These are phyloP conservation scores for Salvator merianae DNA, from an alignment of 2,113 vertebrate genomes.

Conservation along the genomic window DNA sequence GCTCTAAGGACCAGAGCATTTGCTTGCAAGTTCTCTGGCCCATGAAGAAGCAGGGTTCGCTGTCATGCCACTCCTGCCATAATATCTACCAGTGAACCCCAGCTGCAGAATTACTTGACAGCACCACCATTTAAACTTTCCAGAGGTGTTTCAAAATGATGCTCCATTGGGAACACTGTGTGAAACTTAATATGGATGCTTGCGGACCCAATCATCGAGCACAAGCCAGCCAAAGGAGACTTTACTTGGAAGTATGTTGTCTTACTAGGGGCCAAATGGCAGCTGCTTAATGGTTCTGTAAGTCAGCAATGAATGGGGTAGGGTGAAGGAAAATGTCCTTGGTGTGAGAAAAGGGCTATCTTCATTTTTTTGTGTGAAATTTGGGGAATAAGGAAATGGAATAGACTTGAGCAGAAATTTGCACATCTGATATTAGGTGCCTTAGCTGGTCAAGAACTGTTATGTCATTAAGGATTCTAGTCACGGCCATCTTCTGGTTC, in stretches of 20 bases:
- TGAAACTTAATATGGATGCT: neutral
- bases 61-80: too few relatives aligned
- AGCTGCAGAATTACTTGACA: neutral
- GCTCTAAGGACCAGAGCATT: too few relatives aligned
- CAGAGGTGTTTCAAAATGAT: neutral
- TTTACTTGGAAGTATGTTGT: neutral
- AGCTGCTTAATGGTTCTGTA: neutral
- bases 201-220: neutral
- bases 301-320: too few relatives aligned
- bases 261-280: too few relatives aligned
- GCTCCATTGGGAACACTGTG: neutral
- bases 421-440: slow-evolving; percentile 2
- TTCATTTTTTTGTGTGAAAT: neutral
- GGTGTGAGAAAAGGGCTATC: neutral
- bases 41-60: too few relatives aligned
- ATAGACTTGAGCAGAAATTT: slow-evolving; percentile 28
- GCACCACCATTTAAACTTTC: neutral
- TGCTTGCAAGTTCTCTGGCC: too few relatives aligned
- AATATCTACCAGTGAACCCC: too few relatives aligned
- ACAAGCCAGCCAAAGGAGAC: neutral
- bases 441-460: neutral
- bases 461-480: neutral
- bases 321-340: neutral
- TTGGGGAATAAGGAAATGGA: neutral
- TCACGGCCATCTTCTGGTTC: slow-evolving; percentile 29